Base-by-base conservation (phyloP, 1,140 invertebrate species). In the Anagrus nilaparvatae region DNA sequence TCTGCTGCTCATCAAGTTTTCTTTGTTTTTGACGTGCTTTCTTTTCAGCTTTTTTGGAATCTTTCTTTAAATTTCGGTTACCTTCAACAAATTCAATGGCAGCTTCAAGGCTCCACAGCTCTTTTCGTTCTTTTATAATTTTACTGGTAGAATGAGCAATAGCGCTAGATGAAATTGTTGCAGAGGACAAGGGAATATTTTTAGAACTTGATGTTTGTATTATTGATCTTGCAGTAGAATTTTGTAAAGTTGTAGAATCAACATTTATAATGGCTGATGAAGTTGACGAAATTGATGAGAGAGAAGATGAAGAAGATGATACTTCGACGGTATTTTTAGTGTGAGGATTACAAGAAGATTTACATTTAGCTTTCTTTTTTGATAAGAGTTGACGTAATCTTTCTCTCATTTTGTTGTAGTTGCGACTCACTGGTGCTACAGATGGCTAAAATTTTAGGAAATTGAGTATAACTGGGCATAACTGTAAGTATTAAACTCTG, bases 381-480 rank as follows among this genome's bases (percentile, higher is more conserved):
- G 65, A 69, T 28, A 81, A 58, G 19, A 77, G 57, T 29, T 75
- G 66, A 34, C 79, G 57, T 33, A 82, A 58, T 43, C 77, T 65
- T 49, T 82, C 79, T 24, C 79, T 64, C 70, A 78, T 81, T 59
- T 82, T 79, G 47, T 77, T 72, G 49, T 75, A 81, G 59, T 81
- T 81, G 43, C 75, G 65, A 65, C 75, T 80, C 44, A 78, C 77
- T 18, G 77, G 77, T 17, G 77, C 72, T 25, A 73, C 70, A 3
- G 76, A 70, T 30, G 76, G 73, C 74, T 79, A 48, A 46, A 54
- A 53, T 17, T 18, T 42, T n/a, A n/a, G n/a, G n/a, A n/a, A n/a
- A n/a, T n/a, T n/a, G n/a, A n/a, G n/a, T n/a, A n/a, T n/a, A n/a
- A n/a, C n/a, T n/a, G n/a, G n/a, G n/a, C n/a, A n/a, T n/a, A n/a